Percentiles rank a stretch among this genome's conserved stretches.
These are phyloP conservation scores for Calameuta idolon DNA, from an alignment of 2,888 invertebrate species.

Conservation along the genomic window DNA sequence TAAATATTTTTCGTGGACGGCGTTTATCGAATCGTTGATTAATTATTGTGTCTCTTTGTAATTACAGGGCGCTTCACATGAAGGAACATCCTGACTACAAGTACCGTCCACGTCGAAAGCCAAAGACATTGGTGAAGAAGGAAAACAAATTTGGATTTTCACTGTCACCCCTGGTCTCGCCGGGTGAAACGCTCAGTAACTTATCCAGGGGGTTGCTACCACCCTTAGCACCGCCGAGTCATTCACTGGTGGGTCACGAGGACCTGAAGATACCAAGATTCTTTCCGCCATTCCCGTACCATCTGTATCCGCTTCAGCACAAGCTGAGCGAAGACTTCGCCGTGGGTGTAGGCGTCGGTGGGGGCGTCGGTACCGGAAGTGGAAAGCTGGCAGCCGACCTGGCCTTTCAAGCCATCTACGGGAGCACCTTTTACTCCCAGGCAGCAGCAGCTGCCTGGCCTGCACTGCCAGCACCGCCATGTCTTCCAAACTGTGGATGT, in stretches of 20 bases:
- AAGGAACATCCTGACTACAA: constrained; percentile 95
- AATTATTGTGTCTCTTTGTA: constrained; percentile 20
- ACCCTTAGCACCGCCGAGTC: constrained; percentile 67
- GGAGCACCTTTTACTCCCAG: constrained; percentile 69
- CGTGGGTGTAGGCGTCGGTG: constrained; percentile 58
- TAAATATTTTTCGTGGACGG: neutral
- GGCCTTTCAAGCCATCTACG: constrained; percentile 74
- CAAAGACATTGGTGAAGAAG: constrained; percentile 86
- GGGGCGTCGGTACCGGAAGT: constrained; percentile 29
- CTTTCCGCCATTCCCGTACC: constrained; percentile 80
- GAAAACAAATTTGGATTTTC: constrained; percentile 81
- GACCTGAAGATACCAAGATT: constrained; percentile 78
- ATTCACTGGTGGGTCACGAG: constrained; percentile 69
- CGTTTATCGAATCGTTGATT: neutral
- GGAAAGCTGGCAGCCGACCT: constrained; percentile 76
- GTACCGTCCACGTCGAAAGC: constrained; percentile 88
- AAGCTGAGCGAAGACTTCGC: constrained; percentile 70
- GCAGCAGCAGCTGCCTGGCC: constrained; percentile 59
- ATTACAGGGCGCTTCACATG: constrained; percentile 88
- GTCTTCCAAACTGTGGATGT: constrained; percentile 58
- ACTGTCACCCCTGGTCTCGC: constrained; percentile 75
- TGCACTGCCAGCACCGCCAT: constrained; percentile 44
- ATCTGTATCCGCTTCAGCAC: constrained; percentile 75
- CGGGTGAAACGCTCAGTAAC: constrained; percentile 55
- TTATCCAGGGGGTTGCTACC: constrained; percentile 60